Evolutionary conservation across 2,113 vertebrate genomes (phyloP), one percentile per base, ranked within the genome.

Genomic region (Candoia aspera): DNA sequence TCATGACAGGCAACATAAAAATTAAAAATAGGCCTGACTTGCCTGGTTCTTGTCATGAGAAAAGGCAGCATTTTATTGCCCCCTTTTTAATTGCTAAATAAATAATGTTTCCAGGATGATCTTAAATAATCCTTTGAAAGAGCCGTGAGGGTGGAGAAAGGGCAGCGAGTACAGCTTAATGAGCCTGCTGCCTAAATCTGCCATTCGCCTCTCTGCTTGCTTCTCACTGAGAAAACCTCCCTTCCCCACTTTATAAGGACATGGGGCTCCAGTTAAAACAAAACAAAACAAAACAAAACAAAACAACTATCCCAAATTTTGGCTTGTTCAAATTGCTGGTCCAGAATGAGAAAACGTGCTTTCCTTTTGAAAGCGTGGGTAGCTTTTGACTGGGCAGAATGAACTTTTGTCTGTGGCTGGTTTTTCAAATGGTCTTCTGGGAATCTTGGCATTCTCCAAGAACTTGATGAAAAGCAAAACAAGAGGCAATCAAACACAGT

Each of bases 41-140:
- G 89, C 95, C 46, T 29, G 86, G 93, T 79, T 93, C 93, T 92
- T 95, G 95, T 96, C 96, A 95, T 96, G 96, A 96, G 62, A 93
- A 83, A 92, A 59, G 15, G 87, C 92, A 60, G 73, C 64, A 46
- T 42, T 96, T 96, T 96, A 95, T 96, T 90, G 93, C 93, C 93
- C 42, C 79, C 54, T 46, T 94, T 83, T 62, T 95, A 93, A 96
- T 91, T 94, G 95, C 94, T 95, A 91, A 93, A 96, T 96, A 96
- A 97, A 96, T 96, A 94, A 96, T 33, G 89, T 93, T 93, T 64
- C 95, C 95, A 95, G 95, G 95, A 92, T 90, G 92, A 89, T 92
- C 54, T 95, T 93, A 93, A 93, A 93, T 93, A 95, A 92, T 92
- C 93, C 93, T 86, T 42, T 60, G 91, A 90, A 96, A 59, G 83